Evolutionary conservation across 1,140 invertebrate species (phyloP).

Genomic region (Drosophila pandora): DNA sequence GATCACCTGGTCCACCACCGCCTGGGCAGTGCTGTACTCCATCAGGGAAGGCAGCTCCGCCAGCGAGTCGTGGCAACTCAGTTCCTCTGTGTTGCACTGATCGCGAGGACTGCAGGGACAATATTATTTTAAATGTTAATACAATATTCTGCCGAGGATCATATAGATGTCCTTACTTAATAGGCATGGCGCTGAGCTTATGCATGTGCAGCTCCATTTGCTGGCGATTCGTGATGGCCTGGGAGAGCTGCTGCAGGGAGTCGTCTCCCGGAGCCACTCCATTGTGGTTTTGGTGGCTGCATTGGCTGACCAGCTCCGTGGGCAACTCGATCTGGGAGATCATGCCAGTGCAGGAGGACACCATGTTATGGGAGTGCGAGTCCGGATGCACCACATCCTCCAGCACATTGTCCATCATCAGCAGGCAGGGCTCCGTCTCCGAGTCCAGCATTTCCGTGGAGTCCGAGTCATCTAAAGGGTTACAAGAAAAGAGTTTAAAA

Average conservation of each 20-base stretch:
- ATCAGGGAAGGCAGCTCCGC: slow-evolving; percentile 83
- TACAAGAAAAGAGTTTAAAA: neutral
- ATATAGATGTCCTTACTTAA: slow-evolving; percentile 50
- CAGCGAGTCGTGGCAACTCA: slow-evolving; percentile 81
- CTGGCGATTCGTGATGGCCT: slow-evolving; percentile 87
- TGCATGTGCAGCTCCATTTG: slow-evolving; percentile 82
- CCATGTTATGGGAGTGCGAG: slow-evolving; percentile 88
- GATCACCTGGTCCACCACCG: slow-evolving; percentile 89
- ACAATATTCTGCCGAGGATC: neutral
- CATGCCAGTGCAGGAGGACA: slow-evolving; percentile 85
- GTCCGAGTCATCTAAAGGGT: slow-evolving; percentile 80
- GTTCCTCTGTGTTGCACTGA: slow-evolving; percentile 78
- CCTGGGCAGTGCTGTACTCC: slow-evolving; percentile 83
- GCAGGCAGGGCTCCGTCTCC: slow-evolving; percentile 90
- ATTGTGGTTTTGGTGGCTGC: slow-evolving; percentile 61
- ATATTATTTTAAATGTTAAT: neutral
- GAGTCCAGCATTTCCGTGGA: slow-evolving; percentile 90
- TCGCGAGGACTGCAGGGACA: slow-evolving; percentile 55
- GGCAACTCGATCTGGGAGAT: slow-evolving; percentile 82
- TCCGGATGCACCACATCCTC: slow-evolving; percentile 88
- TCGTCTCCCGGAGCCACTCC: slow-evolving; percentile 80
- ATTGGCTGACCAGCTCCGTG: slow-evolving; percentile 71
- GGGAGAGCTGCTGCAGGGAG: slow-evolving; percentile 88
- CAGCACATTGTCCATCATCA: slow-evolving; percentile 89
- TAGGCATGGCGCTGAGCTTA: slow-evolving; percentile 60